A percentile compares a stretch with the other conserved stretches of the same genome.
These are phyloP conservation scores for Neodontobutis hainanensis DNA, from an alignment of 2,113 vertebrate species.

Conservation along the genomic window DNA sequence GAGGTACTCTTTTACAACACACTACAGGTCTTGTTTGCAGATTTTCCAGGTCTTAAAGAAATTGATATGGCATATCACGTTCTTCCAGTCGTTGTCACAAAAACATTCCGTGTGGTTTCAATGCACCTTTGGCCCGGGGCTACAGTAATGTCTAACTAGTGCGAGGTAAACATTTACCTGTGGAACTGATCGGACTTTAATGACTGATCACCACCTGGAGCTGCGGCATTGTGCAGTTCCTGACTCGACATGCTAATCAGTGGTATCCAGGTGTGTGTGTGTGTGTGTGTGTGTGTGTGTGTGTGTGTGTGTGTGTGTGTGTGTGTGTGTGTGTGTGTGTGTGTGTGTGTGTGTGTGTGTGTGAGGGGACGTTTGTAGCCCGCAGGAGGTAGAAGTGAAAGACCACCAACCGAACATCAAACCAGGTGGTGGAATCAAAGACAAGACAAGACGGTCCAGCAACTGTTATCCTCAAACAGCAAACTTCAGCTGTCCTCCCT, in stretches of 20 bases:
- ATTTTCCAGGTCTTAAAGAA: constrained; percentile 37
- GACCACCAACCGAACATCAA: constrained; percentile 66
- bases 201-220: constrained; percentile 66
- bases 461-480: constrained; percentile 67
- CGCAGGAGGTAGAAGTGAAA: constrained; percentile 63
- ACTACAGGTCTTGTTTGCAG: constrained; percentile 11
- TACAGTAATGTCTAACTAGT: constrained; percentile 61
- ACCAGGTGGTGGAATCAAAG: constrained; percentile 74
- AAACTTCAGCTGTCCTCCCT: constrained; percentile 58
- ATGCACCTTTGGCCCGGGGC: constrained; percentile 26
- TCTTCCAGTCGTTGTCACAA: constrained; percentile 39
- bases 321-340: constrained; percentile 36
- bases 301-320: constrained; percentile 12
- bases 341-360: constrained; percentile 10
- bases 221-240: constrained; percentile 45
- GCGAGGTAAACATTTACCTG: constrained; percentile 72
- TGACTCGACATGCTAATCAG: constrained; percentile 66
- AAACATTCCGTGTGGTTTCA: constrained; percentile 12
- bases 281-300: constrained; percentile 6
- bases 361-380: constrained; percentile 6
- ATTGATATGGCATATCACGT: constrained; percentile 14
- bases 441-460: constrained; percentile 60
- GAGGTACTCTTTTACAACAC: too few species aligned
- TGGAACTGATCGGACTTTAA: constrained; percentile 63
- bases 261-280: constrained; percentile 51